Conservation (phyloP, 2,797 vertebrate species). For the Lacerta bilineata region DNA sequence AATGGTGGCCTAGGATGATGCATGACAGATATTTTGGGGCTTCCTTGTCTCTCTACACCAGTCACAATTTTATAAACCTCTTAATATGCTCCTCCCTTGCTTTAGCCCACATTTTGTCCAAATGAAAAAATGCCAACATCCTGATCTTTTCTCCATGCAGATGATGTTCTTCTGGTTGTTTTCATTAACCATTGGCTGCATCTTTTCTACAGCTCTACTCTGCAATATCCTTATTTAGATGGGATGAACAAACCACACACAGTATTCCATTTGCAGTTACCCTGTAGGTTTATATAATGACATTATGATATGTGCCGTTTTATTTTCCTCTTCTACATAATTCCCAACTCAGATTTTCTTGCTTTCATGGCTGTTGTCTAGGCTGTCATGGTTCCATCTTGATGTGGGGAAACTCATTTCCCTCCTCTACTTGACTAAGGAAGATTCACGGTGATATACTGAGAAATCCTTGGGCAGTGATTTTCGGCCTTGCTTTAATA, state of each 20-base stretch:
- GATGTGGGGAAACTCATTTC: not conserved
- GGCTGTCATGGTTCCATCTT: not conserved
- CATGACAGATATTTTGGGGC: not conserved
- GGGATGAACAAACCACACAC: not conserved
- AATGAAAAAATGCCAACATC: not conserved
- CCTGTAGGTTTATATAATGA: not conserved
- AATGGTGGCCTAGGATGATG: not conserved
- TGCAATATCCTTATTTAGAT: not conserved
- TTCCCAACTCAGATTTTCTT: not conserved
- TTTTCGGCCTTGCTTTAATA: not conserved
- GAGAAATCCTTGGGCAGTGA: not conserved
- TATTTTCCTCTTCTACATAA: not conserved
- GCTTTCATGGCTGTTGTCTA: not conserved
- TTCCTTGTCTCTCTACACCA: not conserved
- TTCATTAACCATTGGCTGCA: not conserved
- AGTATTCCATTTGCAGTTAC: no score
- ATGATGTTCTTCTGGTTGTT: not conserved
- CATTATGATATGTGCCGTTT: not conserved
- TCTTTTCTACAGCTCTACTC: not conserved
- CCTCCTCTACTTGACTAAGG: not conserved
- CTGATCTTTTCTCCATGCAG: not conserved
- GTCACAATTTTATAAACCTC: not conserved
- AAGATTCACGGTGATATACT: not conserved
- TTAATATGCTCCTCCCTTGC: not conserved
- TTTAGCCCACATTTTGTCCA: not conserved